phyloP scores from a whole-genome alignment of 2,797 vertebrate species.

The Cuniculus paca region DNA sequence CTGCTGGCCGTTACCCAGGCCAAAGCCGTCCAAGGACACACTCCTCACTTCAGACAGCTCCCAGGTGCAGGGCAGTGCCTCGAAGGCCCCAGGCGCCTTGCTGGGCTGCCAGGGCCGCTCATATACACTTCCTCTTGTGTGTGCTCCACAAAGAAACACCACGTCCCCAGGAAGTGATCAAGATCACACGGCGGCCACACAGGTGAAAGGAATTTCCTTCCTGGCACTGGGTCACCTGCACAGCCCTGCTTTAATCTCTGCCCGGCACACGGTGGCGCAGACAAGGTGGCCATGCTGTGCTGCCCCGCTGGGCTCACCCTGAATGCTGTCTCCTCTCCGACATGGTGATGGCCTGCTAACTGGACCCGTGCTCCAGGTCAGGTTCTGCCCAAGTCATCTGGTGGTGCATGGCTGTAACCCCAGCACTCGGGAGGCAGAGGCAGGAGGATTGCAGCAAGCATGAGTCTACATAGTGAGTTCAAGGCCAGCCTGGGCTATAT shows the following conservation, averaged over 20 bases:
- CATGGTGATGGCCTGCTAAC: neutral
- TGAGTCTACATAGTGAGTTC: neutral
- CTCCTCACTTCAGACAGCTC: neutral
- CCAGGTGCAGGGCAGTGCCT: neutral
- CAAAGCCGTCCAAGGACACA: constrained; percentile 44
- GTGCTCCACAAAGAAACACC: neutral
- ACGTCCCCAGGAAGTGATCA: neutral
- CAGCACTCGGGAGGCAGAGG: neutral
- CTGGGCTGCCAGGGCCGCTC: neutral
- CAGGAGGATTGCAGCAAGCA: neutral
- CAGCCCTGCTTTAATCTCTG: neutral
- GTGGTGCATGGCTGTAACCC: neutral
- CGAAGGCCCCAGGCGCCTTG: neutral
- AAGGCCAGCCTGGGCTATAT: neutral
- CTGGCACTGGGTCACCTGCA: neutral
- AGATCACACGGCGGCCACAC: neutral
- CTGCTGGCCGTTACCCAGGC: neutral
- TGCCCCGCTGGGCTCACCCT: too few relatives aligned
- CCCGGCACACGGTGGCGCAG: neutral
- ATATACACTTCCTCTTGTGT: neutral
- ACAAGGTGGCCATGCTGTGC: rapidly evolving
- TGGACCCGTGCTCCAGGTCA: neutral
- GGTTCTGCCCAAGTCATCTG: neutral
- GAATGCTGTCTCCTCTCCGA: neutral
- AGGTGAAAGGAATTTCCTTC: neutral